Percentiles rank a stretch among this genome's conserved stretches.
Evolutionary conservation across 2,797 vertebrate genomes (phyloP).

Genomic region (Gila robusta): DNA sequence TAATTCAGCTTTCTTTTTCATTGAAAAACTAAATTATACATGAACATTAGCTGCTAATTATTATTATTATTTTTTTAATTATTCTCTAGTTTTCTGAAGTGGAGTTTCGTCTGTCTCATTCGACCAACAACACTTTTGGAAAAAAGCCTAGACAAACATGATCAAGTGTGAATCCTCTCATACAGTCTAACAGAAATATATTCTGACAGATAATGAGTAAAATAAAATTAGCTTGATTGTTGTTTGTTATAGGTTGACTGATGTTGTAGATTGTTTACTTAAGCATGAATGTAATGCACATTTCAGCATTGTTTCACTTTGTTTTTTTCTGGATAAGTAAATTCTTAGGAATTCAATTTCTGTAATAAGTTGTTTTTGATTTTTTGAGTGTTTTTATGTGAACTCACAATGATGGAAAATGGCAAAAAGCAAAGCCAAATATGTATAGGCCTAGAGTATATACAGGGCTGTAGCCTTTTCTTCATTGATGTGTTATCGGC

Average conservation of each 20-base stretch:
- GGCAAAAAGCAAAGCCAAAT: too few relatives aligned
- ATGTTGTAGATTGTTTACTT: background rate
- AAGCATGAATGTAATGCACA: background rate
- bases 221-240: background rate
- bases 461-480: too few relatives aligned
- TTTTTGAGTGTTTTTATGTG: background rate
- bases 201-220: background rate
- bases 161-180: background rate
- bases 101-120: background rate
- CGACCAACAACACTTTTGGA: background rate
- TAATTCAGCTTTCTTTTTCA: too few relatives aligned
- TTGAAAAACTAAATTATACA: rapidly evolving
- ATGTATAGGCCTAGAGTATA: too few relatives aligned
- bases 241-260: background rate
- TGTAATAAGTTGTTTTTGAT: background rate
- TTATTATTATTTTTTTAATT: background rate
- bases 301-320: background rate
- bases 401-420: background rate
- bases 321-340: background rate
- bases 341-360: too few relatives aligned
- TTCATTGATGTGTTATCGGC: too few relatives aligned
- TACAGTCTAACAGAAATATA: background rate
- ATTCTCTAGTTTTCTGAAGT: background rate
- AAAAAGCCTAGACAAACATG: background rate
- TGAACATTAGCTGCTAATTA: background rate